Evolutionary conservation across 2,797 vertebrate species (phyloP), one percentile per base, ranked within the genome.

Genomic region (Caiman crocodilus): DNA sequence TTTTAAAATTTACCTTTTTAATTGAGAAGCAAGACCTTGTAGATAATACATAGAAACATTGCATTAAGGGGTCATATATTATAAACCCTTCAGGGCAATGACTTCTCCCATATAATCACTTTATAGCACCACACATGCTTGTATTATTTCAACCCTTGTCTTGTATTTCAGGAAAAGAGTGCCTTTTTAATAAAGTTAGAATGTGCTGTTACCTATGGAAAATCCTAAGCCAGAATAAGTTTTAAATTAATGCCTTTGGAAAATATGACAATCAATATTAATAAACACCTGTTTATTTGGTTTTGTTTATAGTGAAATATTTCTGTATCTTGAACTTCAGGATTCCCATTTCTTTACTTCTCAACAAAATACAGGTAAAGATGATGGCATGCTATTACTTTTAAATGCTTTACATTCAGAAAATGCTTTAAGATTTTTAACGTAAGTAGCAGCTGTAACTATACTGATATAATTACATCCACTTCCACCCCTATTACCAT

Each of bases 1-100:
- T 20, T 90, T 94, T n/a, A 30, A 93, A 95, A 92, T 90, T 89
- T 79, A 83, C 65, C n/a, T 65, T 65, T 59, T 88, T 95, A 93
- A 90, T 92, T 95, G 91, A 94, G 59, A 93, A 90, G 69, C 58
- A 56, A 89, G 57, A n/a, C 6, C 78, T 88, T 32, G 59, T 23
- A 91, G 90, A 92, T 69, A 3, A 25, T 78, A 28, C 14, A 26
- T 74, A 25, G 4, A 64, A 50, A 69, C 65, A 18, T 55, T 55
- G 20, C 74, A 30, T 84, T 82, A 88, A 60, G 30, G 25, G 82
- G 2, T 91, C 59, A 50, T 13, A 15, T 1, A 79, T 10, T 28
- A 64, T 55, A 78, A 84, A 61, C 1, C 0, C 26, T 9, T 30
- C 58, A 35, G 32, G 23, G 30, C 30, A 77, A 77, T 60, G 76